Percentiles rank a stretch among this genome's conserved stretches.
phyloP scores from a whole-genome alignment of 1,140 invertebrate species.

The Tribolium madens region DNA sequence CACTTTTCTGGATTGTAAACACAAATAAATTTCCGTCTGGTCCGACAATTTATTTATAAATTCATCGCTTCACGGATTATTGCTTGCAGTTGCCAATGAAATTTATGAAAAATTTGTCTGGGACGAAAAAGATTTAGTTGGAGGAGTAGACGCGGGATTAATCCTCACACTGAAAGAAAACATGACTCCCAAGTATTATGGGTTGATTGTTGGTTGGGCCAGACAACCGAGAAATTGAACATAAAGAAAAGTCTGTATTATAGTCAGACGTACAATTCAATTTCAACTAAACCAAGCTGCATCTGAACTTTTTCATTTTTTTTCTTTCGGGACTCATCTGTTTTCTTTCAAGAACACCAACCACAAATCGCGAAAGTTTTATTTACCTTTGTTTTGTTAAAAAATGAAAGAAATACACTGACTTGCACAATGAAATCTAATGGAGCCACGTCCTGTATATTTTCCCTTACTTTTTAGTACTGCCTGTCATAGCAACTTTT shows the following conservation, averaged over 20 bases:
- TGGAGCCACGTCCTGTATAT: too few relatives aligned
- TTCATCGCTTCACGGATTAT: background rate
- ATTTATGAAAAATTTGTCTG: slow-evolving; percentile 8
- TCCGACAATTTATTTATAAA: slow-evolving; percentile 1
- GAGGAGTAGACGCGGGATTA: background rate
- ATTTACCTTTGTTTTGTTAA: background rate
- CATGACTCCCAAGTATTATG: slow-evolving; percentile 7
- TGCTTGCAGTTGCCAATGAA: background rate
- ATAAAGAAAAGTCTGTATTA: slow-evolving; percentile 30
- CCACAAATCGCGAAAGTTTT: background rate
- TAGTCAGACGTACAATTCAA: slow-evolving; percentile 13
- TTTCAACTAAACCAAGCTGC: slow-evolving; percentile 10
- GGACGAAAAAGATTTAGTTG: background rate
- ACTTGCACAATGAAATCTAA: too few relatives aligned
- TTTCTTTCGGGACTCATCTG: background rate
- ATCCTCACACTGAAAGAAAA: slow-evolving; percentile 3
- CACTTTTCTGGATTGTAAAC: background rate
- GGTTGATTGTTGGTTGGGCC: slow-evolving; percentile 13
- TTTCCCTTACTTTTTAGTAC: background rate
- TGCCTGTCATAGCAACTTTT: background rate
- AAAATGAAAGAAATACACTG: too few relatives aligned
- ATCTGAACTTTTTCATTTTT: slow-evolving; percentile 6
- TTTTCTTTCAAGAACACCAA: background rate
- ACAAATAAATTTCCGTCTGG: slow-evolving; percentile 9
- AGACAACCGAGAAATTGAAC: slow-evolving; percentile 22